These are phyloP conservation scores for Aromia moschata DNA, from an alignment of 2,888 invertebrate species.

Conservation along the genomic window DNA sequence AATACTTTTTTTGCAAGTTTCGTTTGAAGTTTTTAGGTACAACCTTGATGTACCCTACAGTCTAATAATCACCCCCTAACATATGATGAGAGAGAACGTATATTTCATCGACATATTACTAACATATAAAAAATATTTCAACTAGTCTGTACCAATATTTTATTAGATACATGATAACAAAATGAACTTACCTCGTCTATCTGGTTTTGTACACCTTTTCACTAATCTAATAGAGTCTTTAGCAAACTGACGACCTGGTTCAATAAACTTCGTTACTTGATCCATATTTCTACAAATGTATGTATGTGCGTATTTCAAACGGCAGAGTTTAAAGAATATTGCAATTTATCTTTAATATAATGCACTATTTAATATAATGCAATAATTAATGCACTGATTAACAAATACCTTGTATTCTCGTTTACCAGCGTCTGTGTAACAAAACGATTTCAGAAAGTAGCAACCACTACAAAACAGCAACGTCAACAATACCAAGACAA, in stretches of 20 bases:
- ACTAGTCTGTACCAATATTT: too few relatives aligned
- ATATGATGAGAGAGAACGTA: too few relatives aligned
- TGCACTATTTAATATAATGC: neutral
- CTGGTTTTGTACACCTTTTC: conserved; percentile 99
- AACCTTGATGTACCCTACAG: too few relatives aligned
- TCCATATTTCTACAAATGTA: conserved; percentile 80
- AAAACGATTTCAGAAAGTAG: neutral
- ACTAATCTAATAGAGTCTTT: conserved; percentile 98
- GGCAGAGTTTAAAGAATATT: neutral
- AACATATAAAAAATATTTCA: too few relatives aligned
- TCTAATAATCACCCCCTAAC: too few relatives aligned
- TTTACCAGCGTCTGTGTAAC: neutral
- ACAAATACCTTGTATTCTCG: neutral
- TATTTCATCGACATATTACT: too few relatives aligned
- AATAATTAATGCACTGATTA: neutral
- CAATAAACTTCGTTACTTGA: conserved; percentile 93
- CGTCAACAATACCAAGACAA: neutral
- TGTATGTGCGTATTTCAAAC: conserved; percentile 18
- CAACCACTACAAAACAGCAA: neutral
- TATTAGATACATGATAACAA: too few relatives aligned
- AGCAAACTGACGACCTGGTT: conserved; percentile 95
- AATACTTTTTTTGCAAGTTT: too few relatives aligned
- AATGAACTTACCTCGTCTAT: conserved; percentile 90
- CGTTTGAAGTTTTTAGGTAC: too few relatives aligned
- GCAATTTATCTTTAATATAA: too few relatives aligned